A percentile compares a stretch with the other conserved stretches of the same genome.
These are phyloP conservation scores for Barnardius zonarius DNA, from an alignment of 2,113 vertebrate genomes.

Conservation along the genomic window DNA sequence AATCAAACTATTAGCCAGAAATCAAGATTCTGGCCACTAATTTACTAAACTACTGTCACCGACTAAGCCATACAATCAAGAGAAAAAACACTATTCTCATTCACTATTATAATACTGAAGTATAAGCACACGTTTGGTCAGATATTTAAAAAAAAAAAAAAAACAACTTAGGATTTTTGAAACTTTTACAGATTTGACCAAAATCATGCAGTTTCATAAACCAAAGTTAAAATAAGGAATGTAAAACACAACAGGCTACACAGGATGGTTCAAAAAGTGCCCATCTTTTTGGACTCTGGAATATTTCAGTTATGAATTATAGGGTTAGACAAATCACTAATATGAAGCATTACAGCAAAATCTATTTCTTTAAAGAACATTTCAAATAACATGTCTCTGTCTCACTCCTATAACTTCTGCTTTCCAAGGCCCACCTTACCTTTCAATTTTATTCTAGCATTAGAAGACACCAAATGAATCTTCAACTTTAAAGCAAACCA, in stretches of 20 bases:
- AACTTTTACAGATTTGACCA: not conserved
- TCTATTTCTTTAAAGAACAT: not conserved
- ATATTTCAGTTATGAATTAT: not conserved
- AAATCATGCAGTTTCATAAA: not conserved
- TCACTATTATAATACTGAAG: not conserved
- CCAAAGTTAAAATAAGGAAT: not conserved
- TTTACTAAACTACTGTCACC: not conserved
- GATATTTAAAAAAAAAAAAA: not conserved
- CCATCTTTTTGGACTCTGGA: rapidly evolving
- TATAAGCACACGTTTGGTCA: not conserved
- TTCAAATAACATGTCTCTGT: not conserved
- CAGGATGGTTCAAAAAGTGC: not conserved
- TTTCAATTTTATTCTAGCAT: not conserved
- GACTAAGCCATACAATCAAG: not conserved
- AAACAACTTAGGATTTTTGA: not conserved
- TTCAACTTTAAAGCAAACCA: not conserved
- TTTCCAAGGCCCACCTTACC: not conserved
- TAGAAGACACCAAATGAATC: not conserved
- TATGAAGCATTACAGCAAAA: not conserved
- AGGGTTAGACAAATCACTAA: not conserved
- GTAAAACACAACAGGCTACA: not conserved
- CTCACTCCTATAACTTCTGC: not conserved
- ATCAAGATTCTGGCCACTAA: not conserved
- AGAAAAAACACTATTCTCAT: not conserved
- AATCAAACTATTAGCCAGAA: not conserved